Evolutionary conservation across 1,140 invertebrate species (phyloP).

Genomic region (Saccostrea cuccullata): DNA sequence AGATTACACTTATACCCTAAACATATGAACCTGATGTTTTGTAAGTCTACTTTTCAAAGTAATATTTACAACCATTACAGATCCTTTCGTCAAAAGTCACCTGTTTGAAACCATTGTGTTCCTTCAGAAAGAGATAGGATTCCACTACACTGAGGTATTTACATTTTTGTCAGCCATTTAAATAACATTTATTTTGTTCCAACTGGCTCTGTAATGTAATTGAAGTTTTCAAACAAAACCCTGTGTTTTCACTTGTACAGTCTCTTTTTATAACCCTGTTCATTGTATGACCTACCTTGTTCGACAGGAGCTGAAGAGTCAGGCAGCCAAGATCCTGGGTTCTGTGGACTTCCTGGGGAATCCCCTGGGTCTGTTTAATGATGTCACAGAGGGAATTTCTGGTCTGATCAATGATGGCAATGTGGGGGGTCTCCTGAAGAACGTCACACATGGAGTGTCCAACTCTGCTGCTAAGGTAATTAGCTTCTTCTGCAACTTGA

Average conservation of each 20-base stretch:
- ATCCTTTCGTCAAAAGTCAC: conserved; percentile 90
- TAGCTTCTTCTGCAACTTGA: too few species aligned
- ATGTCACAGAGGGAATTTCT: conserved; percentile 96
- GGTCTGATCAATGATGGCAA: conserved; percentile 93
- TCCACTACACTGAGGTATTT: conserved; percentile 87
- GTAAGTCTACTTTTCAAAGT: background rate
- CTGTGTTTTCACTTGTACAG: too few species aligned
- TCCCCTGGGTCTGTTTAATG: conserved; percentile 95
- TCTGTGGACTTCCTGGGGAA: conserved; percentile 98
- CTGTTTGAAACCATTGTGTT: conserved; percentile 93
- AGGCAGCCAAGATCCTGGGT: conserved; percentile 95
- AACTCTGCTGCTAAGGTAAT: conserved; percentile 97
- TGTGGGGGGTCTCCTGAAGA: conserved; percentile 93
- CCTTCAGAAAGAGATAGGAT: conserved; percentile 86
- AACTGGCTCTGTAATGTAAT: too few species aligned
- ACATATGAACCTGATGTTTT: background rate
- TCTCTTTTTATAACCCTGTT: too few species aligned
- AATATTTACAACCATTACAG: conserved; percentile 68
- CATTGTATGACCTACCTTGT: background rate
- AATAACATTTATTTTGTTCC: background rate
- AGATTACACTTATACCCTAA: background rate
- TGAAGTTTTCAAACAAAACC: too few species aligned
- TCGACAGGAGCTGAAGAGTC: conserved; percentile 91
- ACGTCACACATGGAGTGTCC: conserved; percentile 97
- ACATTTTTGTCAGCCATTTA: background rate